Percentiles rank a stretch among this genome's conserved stretches.
Evolutionary conservation across 1,140 invertebrate species (phyloP).

Genomic region (Bombus cullumanus): DNA sequence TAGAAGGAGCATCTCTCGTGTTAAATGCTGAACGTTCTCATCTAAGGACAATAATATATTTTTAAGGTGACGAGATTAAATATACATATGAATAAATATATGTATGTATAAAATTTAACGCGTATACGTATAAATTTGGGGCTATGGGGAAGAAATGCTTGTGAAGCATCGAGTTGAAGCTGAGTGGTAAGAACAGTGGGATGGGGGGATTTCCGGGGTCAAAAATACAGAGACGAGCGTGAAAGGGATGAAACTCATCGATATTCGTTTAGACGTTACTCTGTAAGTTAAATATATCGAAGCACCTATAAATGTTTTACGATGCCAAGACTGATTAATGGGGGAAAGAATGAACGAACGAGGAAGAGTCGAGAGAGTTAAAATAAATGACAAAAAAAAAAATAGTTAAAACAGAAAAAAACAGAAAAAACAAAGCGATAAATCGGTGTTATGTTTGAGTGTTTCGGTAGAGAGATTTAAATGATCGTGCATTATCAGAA

Average conservation of each 20-base stretch:
- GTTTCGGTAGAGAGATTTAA: constrained; percentile 81
- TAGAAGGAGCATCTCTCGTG: constrained; percentile 29
- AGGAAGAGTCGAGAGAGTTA: constrained; percentile 5
- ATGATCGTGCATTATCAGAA: constrained; percentile 71
- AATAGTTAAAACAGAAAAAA: constrained; percentile 29
- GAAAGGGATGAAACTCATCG: constrained; percentile 4
- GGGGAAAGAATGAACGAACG: constrained; percentile 25
- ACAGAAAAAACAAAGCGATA: constrained; percentile 60
- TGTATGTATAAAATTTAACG: constrained; percentile 69
- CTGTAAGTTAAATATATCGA: constrained; percentile 66
- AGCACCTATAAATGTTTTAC: constrained; percentile 76
- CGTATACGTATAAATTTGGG: constrained; percentile 66
- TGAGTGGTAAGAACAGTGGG: neutral
- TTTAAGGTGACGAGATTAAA: constrained; percentile 76
- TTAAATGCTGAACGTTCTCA: constrained; percentile 80
- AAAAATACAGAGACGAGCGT: neutral
- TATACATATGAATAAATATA: constrained; percentile 60
- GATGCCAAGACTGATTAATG: constrained; percentile 81
- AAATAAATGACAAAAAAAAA: constrained; percentile 41
- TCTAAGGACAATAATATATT: constrained; percentile 83
- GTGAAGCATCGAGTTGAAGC: neutral
- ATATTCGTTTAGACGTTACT: constrained; percentile 61
- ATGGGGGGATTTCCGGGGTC: neutral
- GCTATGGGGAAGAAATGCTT: neutral
- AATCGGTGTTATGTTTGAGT: constrained; percentile 82